Evolutionary conservation across 2,113 vertebrate genomes (phyloP), one percentile per base, ranked within the genome.

Genomic region (Campylomormyrus tamandua): DNA sequence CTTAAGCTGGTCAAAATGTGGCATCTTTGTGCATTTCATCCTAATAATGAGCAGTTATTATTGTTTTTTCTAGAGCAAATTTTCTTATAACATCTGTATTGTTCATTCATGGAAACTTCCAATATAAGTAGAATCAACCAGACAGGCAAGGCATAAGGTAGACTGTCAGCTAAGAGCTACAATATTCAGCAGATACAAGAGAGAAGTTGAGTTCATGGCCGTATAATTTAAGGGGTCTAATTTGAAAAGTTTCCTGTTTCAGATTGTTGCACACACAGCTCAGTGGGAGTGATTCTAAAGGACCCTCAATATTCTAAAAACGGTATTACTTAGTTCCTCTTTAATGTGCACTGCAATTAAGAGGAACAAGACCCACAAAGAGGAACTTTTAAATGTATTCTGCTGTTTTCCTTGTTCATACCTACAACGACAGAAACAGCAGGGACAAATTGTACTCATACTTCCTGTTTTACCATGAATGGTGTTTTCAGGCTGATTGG

Each of bases 381-480:
- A 56, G 87, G 87, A 88, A 88, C 17, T 1, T 31, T 56, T 35
- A 31, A 50, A 56, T 56, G n/a, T 21, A 24, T 83, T 58, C 24
- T 86, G 42, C 24, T 39, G 52, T 88, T 66, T 88, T 35, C 35
- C 56, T 31, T 24, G 35, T 52, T 53, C 24, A 8, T 87, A 66
- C 35, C 46, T 46, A 56, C 52, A 58, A 90, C 89, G 90, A 92
- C 87, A 91, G 90, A 88, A 92, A 70, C 90, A 88, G 90, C 91
- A 89, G 89, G 90, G 89, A 90, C 84, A 90, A 91, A 90, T 91
- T 91, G 74, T 77, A 52, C 53, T 89, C 83, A 90, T 83, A 88
- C 90, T 93, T 93, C 92, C 92, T 93, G 93, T 92, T 92, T 93
- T 92, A 93, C 93, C 92, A 93, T 93, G 91, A 93, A 93, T 93